These are phyloP conservation scores for Zenarchopterus dispar DNA, from an alignment of 2,797 vertebrate species.

Conservation along the genomic window DNA sequence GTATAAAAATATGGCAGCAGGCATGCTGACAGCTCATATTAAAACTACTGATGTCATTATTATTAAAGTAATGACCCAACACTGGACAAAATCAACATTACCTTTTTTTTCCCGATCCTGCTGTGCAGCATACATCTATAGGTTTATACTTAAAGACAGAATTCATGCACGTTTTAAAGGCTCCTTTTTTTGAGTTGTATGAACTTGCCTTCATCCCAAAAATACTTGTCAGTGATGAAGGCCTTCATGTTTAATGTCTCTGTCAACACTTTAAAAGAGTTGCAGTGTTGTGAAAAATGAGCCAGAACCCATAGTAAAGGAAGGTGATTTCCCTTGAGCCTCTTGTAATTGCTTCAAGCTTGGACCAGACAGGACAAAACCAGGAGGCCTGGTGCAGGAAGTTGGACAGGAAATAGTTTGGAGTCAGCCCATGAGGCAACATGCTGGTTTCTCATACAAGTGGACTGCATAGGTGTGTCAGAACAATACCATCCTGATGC, in stretches of 20 bases:
- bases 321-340: conserved; percentile 76
- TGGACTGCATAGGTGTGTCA: conserved; percentile 16
- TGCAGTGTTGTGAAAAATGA: conserved; percentile 76
- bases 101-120: not conserved
- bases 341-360: conserved; percentile 82
- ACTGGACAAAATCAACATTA: conserved; percentile 11
- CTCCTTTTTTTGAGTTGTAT: not conserved
- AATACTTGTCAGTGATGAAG: conserved; percentile 42
- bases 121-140: conserved; percentile 1
- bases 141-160: not conserved
- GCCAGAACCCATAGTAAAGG: conserved; percentile 52
- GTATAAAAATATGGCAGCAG: not conserved
- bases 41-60: conserved; percentile 2
- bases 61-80: conserved; percentile 2
- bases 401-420: conserved; percentile 78
- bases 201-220: conserved; percentile 29
- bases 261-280: conserved; percentile 73
- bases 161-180: conserved; percentile 4
- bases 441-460: conserved; percentile 30
- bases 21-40: conserved; percentile 8
- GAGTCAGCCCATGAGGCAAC: conserved; percentile 64
- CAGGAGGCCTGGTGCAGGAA: conserved; percentile 76
- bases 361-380: conserved; percentile 70
- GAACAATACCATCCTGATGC: not conserved
- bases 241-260: conserved; percentile 71